phyloP scores from a whole-genome alignment of 2,888 invertebrate genomes.

The Callimorpha dominula region DNA sequence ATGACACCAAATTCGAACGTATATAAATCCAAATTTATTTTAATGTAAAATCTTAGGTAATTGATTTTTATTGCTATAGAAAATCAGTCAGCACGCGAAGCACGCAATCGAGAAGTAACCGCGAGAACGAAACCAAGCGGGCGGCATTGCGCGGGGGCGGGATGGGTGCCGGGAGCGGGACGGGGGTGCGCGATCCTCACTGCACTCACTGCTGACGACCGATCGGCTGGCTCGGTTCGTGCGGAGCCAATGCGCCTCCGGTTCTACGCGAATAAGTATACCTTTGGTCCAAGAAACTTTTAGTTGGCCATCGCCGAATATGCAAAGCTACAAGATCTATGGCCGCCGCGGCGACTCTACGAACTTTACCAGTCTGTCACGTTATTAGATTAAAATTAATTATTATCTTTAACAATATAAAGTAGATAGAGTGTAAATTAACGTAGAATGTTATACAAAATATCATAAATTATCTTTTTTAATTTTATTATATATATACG shows the following conservation, averaged over 20 bases:
- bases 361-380: conserved; percentile 87
- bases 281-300: conserved; percentile 86
- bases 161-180: conserved; percentile 56
- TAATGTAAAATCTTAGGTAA: conserved; percentile 88
- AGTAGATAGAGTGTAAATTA: conserved; percentile 85
- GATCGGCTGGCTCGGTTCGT: conserved; percentile 82
- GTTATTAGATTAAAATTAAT: conserved; percentile 87
- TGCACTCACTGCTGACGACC: conserved; percentile 68
- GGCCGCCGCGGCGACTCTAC: conserved; percentile 86
- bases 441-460: conserved; percentile 86
- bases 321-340: conserved; percentile 87
- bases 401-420: conserved; percentile 86
- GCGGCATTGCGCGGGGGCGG: conserved; percentile 76
- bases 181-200: conserved; percentile 55
- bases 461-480: conserved; percentile 86
- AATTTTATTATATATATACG: conserved; percentile 79
- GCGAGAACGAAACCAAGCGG: conserved; percentile 86
- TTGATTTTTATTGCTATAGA: conserved; percentile 88
- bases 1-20: conserved; percentile 88
- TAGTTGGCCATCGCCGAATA: conserved; percentile 86
- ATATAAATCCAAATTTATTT: conserved; percentile 87
- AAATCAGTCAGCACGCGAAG: conserved; percentile 88
- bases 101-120: conserved; percentile 88
- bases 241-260: conserved; percentile 86
- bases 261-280: conserved; percentile 86